Conservation (phyloP, 2,113 vertebrate genomes). For the Epinephelus fuscoguttatus region DNA sequence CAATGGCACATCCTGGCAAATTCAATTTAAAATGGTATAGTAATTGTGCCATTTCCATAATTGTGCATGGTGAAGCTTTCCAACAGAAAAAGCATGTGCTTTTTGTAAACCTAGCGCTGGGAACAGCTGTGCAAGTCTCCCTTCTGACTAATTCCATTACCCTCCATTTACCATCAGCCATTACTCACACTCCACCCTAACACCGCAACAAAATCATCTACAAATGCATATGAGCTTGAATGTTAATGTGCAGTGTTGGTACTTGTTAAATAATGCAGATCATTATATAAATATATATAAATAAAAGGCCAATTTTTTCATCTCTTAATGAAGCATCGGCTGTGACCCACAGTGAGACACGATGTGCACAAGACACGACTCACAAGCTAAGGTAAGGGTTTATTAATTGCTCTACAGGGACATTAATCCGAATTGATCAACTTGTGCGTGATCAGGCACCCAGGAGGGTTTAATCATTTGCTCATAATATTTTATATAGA, state of each 20-base stretch:
- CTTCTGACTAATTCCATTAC: conserved; percentile 8
- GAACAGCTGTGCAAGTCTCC: neutral
- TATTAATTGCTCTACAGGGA: conserved; percentile 13
- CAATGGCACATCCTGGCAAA: neutral
- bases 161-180: neutral
- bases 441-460: neutral
- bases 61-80: conserved; percentile 4
- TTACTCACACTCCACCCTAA: neutral
- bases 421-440: neutral
- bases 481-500: conserved; percentile 15
- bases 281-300: conserved; percentile 20
- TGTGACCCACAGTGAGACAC: neutral
- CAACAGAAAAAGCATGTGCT: neutral
- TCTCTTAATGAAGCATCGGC: neutral
- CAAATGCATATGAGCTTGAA: neutral
- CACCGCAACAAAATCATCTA: conserved; percentile 6
- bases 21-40: neutral
- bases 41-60: neutral
- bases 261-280: conserved; percentile 32
- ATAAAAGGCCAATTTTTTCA: neutral
- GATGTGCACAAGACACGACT: neutral
- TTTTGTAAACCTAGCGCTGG: neutral
- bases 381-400: neutral
- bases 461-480: neutral
- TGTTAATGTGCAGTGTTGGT: neutral